Percentiles rank a stretch among this genome's conserved stretches.
phyloP scores from a whole-genome alignment of 2,888 invertebrate genomes.

The Thalpophila matura region DNA sequence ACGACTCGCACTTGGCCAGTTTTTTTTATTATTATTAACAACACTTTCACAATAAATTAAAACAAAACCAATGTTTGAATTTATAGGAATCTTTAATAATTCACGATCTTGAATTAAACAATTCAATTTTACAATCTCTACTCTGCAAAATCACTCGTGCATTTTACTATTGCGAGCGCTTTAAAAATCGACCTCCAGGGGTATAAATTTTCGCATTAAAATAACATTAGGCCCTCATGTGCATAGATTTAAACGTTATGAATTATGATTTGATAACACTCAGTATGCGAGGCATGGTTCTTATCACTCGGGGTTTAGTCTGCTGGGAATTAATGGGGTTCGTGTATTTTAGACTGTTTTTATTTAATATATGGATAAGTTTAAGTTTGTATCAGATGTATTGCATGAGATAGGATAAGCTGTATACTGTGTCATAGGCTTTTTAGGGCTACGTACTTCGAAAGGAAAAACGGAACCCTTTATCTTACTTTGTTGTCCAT shows the following conservation, averaged over 20 bases:
- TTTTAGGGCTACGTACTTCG: too few species aligned
- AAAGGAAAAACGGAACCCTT: too few species aligned
- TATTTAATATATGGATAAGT: slow-evolving; percentile 25
- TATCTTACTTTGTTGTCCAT: too few species aligned
- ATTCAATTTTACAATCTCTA: slow-evolving; percentile 9
- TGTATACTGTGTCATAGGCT: not conserved
- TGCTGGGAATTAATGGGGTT: slow-evolving; percentile 27
- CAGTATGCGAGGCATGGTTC: slow-evolving; percentile 47
- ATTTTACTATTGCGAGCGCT: slow-evolving; percentile 35
- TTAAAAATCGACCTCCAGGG: slow-evolving; percentile 29
- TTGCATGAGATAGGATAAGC: not conserved
- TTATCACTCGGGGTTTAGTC: slow-evolving; percentile 46
- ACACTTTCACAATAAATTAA: too few species aligned
- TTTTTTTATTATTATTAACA: too few species aligned
- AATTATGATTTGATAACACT: slow-evolving; percentile 61
- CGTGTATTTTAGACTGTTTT: slow-evolving; percentile 29
- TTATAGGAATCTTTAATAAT: slow-evolving; percentile 8
- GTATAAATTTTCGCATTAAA: slow-evolving; percentile 65
- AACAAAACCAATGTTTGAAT: too few species aligned
- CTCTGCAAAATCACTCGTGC: slow-evolving; percentile 18
- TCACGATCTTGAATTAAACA: slow-evolving; percentile 6
- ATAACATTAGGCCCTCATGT: slow-evolving; percentile 59
- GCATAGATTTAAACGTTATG: slow-evolving; percentile 53
- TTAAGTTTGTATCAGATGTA: not conserved
- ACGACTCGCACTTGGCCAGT: too few species aligned